phyloP scores from a whole-genome alignment of 2,113 vertebrate genomes.

The Trogon surrucura region DNA sequence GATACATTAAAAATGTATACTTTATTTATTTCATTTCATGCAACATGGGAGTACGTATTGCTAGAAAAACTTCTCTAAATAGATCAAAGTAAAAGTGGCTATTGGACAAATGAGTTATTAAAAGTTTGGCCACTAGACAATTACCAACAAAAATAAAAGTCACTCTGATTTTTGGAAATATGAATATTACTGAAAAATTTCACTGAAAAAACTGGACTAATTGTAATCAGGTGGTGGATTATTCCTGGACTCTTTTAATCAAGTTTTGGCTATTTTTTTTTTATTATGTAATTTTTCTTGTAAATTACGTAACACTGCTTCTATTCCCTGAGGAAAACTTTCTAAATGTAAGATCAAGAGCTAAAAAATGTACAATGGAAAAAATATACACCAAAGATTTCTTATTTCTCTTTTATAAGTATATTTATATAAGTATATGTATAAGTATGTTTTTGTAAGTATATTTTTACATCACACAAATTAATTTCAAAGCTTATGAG shows the following conservation, averaged over 20 bases:
- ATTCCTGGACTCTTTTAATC: not conserved
- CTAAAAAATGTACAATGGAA: not conserved
- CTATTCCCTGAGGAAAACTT: not conserved
- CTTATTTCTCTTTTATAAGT: not conserved
- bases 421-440: not conserved
- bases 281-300: not conserved
- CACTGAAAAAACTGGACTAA: not conserved
- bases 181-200: not conserved
- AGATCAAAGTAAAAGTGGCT: not conserved
- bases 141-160: not conserved
- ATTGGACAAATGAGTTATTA: not conserved
- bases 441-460: not conserved
- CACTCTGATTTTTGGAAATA: not conserved
- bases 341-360: not conserved
- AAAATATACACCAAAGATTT: not conserved
- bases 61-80: not conserved
- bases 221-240: not conserved
- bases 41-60: not conserved
- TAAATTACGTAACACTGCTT: not conserved
- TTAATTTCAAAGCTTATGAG: not conserved
- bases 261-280: not conserved
- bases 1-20: not conserved
- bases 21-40: not conserved
- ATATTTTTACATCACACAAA: not conserved
- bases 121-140: not conserved